These are phyloP conservation scores for Kryptolebias marmoratus DNA, from an alignment of 2,113 vertebrate species.

Conservation along the genomic window DNA sequence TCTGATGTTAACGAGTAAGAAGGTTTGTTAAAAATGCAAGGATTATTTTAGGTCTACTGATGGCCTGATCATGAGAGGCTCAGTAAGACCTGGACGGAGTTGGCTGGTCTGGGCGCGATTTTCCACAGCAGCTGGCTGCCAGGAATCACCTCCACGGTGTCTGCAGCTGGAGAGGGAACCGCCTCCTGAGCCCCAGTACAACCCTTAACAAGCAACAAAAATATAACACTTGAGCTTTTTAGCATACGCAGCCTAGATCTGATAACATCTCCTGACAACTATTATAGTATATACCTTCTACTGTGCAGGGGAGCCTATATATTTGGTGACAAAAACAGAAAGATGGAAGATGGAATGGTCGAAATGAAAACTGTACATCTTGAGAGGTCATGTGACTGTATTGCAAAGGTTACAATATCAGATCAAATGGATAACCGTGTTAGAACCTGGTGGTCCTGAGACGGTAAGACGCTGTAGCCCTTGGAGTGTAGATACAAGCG, in stretches of 20 bases:
- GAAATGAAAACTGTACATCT: no score
- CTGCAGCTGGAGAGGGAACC: conserved; percentile 84
- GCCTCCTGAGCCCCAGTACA: conserved; percentile 84
- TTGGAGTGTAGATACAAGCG: no score
- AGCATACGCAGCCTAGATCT: no score
- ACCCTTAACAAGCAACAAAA: conserved; percentile 52
- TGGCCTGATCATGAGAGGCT: background rate
- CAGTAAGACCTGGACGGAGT: conserved; percentile 89
- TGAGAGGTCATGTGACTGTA: no score
- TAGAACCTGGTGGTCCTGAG: no score
- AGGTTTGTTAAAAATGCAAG: background rate
- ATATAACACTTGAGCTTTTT: background rate
- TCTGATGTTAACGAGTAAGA: conserved; percentile 76
- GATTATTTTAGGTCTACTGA: background rate
- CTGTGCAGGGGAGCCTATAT: no score
- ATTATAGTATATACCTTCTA: no score
- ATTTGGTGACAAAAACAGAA: background rate
- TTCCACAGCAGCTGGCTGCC: conserved; percentile 94
- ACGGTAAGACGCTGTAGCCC: no score
- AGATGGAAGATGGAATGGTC: background rate
- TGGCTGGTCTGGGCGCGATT: conserved; percentile 90
- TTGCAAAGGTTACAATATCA: no score
- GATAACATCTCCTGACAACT: background rate
- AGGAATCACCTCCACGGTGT: conserved; percentile 91
- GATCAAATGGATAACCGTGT: no score